These are phyloP conservation scores for Patiria miniata DNA, from an alignment of 35 echinoderm and acorn worm species.

Conservation along the genomic window DNA sequence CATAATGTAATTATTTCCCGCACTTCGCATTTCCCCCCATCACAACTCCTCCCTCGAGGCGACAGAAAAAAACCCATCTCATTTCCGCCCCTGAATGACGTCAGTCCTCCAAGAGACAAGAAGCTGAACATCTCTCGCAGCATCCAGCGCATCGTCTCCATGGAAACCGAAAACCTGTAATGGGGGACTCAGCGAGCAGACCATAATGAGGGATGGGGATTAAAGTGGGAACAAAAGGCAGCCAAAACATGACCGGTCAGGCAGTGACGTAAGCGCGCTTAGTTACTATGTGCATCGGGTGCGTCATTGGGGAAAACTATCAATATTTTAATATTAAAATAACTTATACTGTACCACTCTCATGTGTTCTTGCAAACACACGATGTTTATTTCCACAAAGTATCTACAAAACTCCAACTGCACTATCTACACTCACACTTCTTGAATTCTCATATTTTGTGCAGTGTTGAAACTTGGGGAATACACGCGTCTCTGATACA, in stretches of 20 bases:
- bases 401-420: too few species aligned
- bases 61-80: neutral
- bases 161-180: neutral
- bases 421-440: too few species aligned
- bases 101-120: neutral
- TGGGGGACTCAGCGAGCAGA: neutral
- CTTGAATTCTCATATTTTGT: too few species aligned
- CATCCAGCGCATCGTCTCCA: neutral
- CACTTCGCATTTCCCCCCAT: neutral
- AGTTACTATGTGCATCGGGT: too few species aligned
- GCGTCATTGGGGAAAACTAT: too few species aligned
- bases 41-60: too few species aligned
- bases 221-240: neutral
- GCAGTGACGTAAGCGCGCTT: neutral
- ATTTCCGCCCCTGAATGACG: conserved; percentile 3
- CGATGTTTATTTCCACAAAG: too few species aligned
- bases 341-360: too few species aligned
- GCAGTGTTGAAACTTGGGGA: too few species aligned
- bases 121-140: neutral
- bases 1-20: neutral
- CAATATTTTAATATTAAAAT: too few species aligned
- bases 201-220: neutral
- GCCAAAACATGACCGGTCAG: conserved; percentile 19
- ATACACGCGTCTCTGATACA: too few species aligned
- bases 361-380: too few species aligned